Evolutionary conservation across 2,888 invertebrate species (phyloP).

Genomic region (Teinopalpus imperialis): DNA sequence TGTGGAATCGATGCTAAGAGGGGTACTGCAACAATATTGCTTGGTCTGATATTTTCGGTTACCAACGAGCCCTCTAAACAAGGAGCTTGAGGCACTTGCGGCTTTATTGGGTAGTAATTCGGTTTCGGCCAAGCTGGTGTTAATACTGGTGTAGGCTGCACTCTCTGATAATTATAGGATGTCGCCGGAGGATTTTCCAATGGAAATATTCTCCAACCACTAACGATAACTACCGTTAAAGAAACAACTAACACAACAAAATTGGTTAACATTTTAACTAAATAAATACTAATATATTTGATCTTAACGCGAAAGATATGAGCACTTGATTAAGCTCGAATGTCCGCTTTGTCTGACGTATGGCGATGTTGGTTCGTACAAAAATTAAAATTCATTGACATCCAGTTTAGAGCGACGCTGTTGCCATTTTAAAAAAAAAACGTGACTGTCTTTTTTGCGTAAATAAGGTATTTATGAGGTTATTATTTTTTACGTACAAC

Average conservation of each 20-base stretch:
- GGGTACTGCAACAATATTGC: neutral
- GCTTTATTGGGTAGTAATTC: neutral
- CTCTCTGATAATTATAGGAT: conserved; percentile 9
- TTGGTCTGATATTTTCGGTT: neutral
- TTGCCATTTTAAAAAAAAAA: conserved; percentile 34
- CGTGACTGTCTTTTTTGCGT: conserved; percentile 1
- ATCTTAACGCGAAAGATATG: conserved; percentile 35
- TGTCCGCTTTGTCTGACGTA: conserved; percentile 37
- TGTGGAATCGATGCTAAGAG: neutral
- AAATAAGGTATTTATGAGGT: conserved; percentile 4
- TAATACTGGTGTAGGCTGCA: conserved; percentile 24
- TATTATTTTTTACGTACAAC: too few relatives aligned
- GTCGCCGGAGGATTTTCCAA: conserved; percentile 34
- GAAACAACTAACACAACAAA: conserved; percentile 25
- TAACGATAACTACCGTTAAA: conserved; percentile 20
- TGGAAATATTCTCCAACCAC: conserved; percentile 45
- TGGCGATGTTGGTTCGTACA: conserved; percentile 10
- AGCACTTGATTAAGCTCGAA: conserved; percentile 38
- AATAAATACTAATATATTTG: conserved; percentile 26
- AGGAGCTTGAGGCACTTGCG: neutral
- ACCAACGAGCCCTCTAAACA: conserved; percentile 11
- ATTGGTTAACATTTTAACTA: conserved; percentile 28
- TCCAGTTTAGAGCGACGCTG: conserved; percentile 19
- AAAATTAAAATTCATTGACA: conserved; percentile 29
- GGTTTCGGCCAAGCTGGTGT: conserved; percentile 6